Base-by-base conservation (phyloP, 2,113 vertebrate genomes). In the Zosterops hypoxanthus region DNA sequence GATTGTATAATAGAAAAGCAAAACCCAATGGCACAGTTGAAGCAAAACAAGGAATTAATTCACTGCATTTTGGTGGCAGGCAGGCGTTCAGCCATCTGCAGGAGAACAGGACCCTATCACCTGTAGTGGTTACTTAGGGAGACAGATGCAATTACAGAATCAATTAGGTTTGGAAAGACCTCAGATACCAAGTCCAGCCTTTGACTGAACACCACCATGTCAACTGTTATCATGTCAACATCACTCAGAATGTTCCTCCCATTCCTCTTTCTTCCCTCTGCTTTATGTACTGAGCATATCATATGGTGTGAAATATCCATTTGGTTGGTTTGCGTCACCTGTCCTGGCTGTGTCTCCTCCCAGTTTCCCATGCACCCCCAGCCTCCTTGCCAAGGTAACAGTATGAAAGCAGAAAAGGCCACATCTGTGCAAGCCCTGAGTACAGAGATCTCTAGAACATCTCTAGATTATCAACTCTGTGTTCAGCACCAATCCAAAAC, bases 321-420 rank as follows among this genome's bases (percentile, higher is more conserved):
- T 28, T 52, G 19, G 10, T 66, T 15, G 28, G 50, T 26, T 44
- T 31, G 18, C 4, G 22, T 34, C 36, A 33, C 11, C 14, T 44
- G 22, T 50, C 33, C 36, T 9, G 3, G 15, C 36, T 52, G 19
- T 39, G 61, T 65, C 22, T 73, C 14, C 31, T 57, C 44, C 21
- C 14, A 16, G 0, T 42, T 44, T 72, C 12, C 44, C 11, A 11
- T 0, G 0, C 26, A 42, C 4, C 31, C 29, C 14, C 22, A 50
- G 12, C 9, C 12, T 57, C 36, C 52, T 65, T 57, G 11, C 59
- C 22, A 50, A 22, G 4, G 4, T 65, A 18, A 22, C 22, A 16
- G 18, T 57, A 19, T 34, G 33, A 50, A 73, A 72, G 44, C 42
- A 81, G 50, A 73, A 72, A 12, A 59, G 44, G 22, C 22, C 28